These are phyloP conservation scores for Ectropis crepuscularia DNA, from an alignment of 2,888 invertebrate species.

Conservation along the genomic window DNA sequence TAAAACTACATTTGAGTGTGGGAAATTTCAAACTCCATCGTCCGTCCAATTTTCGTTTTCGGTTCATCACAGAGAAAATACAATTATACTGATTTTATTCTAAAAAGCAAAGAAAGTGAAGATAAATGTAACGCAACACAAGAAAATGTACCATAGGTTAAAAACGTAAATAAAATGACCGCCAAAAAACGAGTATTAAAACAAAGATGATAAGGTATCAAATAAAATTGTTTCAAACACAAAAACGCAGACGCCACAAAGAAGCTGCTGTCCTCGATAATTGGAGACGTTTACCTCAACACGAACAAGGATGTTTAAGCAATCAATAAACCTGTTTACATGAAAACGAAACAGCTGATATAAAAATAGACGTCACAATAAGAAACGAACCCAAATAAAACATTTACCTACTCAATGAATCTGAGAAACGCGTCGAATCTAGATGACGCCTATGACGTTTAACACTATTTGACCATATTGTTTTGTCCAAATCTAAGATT, in stretches of 20 bases:
- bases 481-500: too few relatives aligned
- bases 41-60: too few relatives aligned
- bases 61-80: too few relatives aligned
- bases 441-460: not conserved
- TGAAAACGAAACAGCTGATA: conserved; percentile 9
- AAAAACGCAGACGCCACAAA: conserved; percentile 8
- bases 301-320: conserved; percentile 24
- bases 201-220: not conserved
- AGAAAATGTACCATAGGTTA: too few relatives aligned
- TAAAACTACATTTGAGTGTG: too few relatives aligned
- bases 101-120: too few relatives aligned
- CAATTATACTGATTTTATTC: too few relatives aligned
- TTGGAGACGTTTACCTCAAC: conserved; percentile 26
- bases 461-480: too few relatives aligned
- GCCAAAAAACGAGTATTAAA: too few relatives aligned
- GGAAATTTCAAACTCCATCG: too few relatives aligned
- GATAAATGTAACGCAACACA: too few relatives aligned
- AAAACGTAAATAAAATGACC: too few relatives aligned
- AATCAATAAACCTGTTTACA: conserved; percentile 25
- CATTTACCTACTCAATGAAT: not conserved
- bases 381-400: conserved; percentile 1
- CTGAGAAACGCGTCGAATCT: not conserved
- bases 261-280: conserved; percentile 24
- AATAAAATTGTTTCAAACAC: not conserved
- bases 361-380: conserved; percentile 17